Conservation (phyloP, 2,888 invertebrate genomes). For the Apodemia zela region DNA sequence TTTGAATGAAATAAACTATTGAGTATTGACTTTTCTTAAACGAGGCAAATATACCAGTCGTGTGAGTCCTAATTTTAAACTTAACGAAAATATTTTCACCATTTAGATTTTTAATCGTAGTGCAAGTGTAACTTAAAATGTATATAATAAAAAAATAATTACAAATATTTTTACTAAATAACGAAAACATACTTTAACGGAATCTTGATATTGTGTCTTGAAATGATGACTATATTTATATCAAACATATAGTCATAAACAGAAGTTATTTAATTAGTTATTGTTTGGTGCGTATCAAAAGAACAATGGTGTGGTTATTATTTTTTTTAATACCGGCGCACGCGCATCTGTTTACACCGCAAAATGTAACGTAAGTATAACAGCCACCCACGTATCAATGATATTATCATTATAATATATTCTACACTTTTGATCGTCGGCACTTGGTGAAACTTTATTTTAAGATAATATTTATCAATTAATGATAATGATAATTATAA, state of each 20-base stretch:
- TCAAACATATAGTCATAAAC: neutral
- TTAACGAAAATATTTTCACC: neutral
- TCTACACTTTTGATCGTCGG: too few species aligned
- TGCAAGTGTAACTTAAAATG: neutral
- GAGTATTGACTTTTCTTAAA: neutral
- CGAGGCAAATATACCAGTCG: neutral
- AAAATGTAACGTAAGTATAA: constrained; percentile 20
- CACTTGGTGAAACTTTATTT: too few species aligned
- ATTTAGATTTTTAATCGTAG: neutral
- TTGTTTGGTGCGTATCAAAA: constrained; percentile 7
- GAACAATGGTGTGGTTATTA: constrained; percentile 17
- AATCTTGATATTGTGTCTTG: neutral
- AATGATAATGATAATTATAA: too few species aligned
- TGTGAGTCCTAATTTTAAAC: neutral
- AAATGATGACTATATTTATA: neutral
- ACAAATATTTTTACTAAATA: neutral
- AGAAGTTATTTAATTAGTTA: neutral
- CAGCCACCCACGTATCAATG: neutral
- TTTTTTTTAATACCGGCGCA: constrained; percentile 19
- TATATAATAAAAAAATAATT: neutral
- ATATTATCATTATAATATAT: too few species aligned
- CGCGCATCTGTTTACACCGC: constrained; percentile 15
- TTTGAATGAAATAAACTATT: too few species aligned
- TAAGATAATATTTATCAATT: too few species aligned
- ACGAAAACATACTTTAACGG: neutral